Conservation (phyloP, 1,140 invertebrate genomes). For the Marisa cornuarietis region DNA sequence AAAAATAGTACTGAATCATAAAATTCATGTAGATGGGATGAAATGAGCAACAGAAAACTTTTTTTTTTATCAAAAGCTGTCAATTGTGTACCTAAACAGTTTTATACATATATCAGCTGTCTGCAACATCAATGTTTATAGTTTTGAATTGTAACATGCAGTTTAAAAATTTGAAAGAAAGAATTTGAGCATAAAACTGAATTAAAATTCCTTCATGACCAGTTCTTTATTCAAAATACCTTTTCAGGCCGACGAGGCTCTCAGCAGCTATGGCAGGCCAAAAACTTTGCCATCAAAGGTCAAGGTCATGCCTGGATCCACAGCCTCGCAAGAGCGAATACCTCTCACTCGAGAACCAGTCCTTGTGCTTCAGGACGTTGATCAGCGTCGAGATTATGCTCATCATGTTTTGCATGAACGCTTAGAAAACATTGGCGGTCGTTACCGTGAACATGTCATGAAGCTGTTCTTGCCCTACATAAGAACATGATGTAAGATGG, state of each 20-base stretch:
- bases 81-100: background rate
- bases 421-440: constrained; percentile 40
- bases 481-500: constrained; percentile 20
- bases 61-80: too few relatives aligned
- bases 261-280: constrained; percentile 38
- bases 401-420: constrained; percentile 50
- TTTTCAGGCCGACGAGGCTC: constrained; percentile 45
- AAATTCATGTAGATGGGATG: too few relatives aligned
- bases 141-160: background rate
- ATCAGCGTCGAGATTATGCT: constrained; percentile 53
- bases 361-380: constrained; percentile 41
- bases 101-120: background rate
- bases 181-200: background rate
- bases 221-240: constrained; percentile 1
- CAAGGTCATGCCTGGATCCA: constrained; percentile 47
- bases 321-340: constrained; percentile 32
- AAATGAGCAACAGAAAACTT: too few relatives aligned
- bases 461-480: constrained; percentile 56
- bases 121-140: background rate
- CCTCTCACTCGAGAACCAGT: constrained; percentile 35
- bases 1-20: too few relatives aligned
- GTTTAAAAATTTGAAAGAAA: background rate
- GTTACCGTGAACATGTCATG: constrained; percentile 47
- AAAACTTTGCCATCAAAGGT: constrained; percentile 37
- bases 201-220: background rate